Conservation (phyloP, 2,888 invertebrate species). For the Rapana venosa region DNA sequence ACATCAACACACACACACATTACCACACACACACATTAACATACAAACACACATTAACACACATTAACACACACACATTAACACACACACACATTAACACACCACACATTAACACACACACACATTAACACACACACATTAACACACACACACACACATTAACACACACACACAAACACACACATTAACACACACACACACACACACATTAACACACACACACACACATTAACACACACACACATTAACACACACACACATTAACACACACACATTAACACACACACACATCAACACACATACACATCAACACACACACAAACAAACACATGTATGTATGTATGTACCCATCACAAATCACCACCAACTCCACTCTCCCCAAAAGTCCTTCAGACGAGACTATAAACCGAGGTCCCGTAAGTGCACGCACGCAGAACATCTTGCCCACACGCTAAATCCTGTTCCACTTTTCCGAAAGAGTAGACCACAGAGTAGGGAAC, state of each 20-base stretch:
- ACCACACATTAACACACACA: no score
- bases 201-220: conserved; percentile 1
- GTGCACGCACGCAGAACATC: no score
- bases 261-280: background rate
- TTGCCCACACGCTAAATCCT: no score
- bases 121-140: background rate
- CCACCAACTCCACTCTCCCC: no score
- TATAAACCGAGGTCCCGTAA: no score
- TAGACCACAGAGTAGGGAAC: no score
- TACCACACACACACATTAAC: background rate
- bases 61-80: background rate
- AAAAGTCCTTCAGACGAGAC: no score
- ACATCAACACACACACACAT: background rate
- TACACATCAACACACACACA: background rate
- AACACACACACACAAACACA: background rate
- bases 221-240: background rate
- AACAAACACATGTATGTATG: no score
- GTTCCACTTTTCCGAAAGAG: no score
- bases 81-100: conserved; percentile 1
- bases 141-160: background rate
- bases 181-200: background rate
- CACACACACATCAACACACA: conserved; percentile 45
- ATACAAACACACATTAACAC: background rate
- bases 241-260: conserved; percentile 43
- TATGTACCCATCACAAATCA: no score